Evolutionary conservation across 2,888 invertebrate genomes (phyloP).

Genomic region (Tachina fera): DNA sequence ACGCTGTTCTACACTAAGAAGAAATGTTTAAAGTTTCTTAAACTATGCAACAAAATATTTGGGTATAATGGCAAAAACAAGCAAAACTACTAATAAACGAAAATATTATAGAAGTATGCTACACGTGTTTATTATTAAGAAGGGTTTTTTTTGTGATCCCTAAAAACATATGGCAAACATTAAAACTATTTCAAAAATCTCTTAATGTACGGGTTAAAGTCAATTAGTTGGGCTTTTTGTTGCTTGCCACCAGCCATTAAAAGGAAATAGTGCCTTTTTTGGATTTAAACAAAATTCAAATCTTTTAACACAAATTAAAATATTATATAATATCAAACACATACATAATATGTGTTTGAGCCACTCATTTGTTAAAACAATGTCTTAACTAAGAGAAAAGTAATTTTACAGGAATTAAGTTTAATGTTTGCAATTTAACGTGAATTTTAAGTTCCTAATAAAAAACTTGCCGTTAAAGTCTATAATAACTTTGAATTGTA

Average conservation of each 20-base stretch:
- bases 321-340: no score
- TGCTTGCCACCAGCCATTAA: constrained; percentile 21
- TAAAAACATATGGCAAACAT: constrained; percentile 1
- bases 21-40: neutral
- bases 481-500: no score
- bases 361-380: neutral
- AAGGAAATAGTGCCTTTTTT: neutral
- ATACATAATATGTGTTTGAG: neutral
- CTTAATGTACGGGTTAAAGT: constrained; percentile 59
- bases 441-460: no score
- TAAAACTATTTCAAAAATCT: constrained; percentile 39
- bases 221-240: constrained; percentile 56
- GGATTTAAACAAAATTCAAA: constrained; percentile 7
- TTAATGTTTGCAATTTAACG: no score
- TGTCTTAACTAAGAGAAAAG: no score
- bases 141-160: neutral
- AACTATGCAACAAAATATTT: constrained; percentile 39
- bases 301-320: constrained; percentile 1
- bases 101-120: constrained; percentile 47
- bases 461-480: no score
- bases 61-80: constrained; percentile 1
- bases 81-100: neutral
- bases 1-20: neutral
- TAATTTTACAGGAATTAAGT: no score
- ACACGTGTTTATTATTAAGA: constrained; percentile 53